Evolutionary conservation across 2,113 vertebrate genomes (phyloP).

Genomic region (Rhadina sibilatrix): DNA sequence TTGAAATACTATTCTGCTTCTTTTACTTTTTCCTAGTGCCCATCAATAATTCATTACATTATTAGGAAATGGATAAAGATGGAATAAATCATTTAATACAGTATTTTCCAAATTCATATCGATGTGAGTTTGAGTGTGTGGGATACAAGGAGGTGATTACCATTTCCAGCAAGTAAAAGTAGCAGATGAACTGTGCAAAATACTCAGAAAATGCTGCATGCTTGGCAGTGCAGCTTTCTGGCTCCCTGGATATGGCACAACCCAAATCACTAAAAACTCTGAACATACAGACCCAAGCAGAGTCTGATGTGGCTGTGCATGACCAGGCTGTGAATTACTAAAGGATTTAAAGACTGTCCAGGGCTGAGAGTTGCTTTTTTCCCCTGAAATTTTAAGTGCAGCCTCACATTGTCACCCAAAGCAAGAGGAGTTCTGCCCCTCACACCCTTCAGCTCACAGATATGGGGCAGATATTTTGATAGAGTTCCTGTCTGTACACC

Average conservation of each 20-base stretch:
- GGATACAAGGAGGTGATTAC: not conserved
- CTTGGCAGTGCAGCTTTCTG: not conserved
- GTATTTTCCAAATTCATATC: conserved; percentile 33
- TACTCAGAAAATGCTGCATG: not conserved
- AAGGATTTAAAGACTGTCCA: not conserved
- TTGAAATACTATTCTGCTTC: conserved; percentile 12
- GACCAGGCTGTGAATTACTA: not conserved
- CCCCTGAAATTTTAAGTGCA: not conserved
- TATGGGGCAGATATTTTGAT: not conserved
- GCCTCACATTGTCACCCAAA: not conserved
- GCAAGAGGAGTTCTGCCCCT: not conserved
- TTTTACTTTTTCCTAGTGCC: conserved; percentile 22
- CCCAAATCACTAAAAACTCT: not conserved
- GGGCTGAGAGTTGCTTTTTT: not conserved
- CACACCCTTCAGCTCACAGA: not conserved
- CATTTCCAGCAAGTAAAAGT: not conserved
- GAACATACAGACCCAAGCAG: not conserved
- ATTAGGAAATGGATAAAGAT: conserved; percentile 49
- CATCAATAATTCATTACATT: conserved; percentile 59
- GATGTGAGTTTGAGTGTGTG: not conserved
- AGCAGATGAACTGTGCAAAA: not conserved
- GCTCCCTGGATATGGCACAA: not conserved
- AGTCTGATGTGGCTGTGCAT: not conserved
- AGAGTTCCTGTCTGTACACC: not conserved
- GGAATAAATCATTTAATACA: conserved; percentile 38